Base-by-base conservation (phyloP, 2,888 invertebrate species). In the Dione vanillae region DNA sequence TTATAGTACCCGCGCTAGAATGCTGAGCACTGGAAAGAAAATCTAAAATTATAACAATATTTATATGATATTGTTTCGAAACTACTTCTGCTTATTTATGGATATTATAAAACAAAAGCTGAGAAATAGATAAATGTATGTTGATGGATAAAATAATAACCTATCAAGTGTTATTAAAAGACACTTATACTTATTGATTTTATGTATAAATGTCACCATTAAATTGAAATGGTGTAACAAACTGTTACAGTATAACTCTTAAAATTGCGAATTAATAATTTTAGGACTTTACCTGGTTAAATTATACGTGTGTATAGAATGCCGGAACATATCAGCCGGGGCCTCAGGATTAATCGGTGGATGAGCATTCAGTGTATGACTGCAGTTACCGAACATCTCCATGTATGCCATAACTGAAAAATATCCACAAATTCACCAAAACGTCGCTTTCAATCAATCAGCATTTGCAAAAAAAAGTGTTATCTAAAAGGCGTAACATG, bases 331-430 rank as follows among this genome's bases (percentile, higher is more conserved):
- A 80, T 97, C 97, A 69, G 95, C 94, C 56, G 95, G 95, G 69
- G 95, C 95, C 77, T 95, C 96, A 10, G 86, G 85, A 70, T 79
- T 87, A 76, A 86, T 87, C 74, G 96, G 95, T 76, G 95, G 95
- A 16, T 78, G 77, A 10, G 75, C 67, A 67, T 76, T 76, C 54
- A 75, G 69, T 12, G 76, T 77, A 82, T 97, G 97, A 77, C 97
- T 96, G 93, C 97, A 98, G 88, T 97, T 97, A 27, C 97, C 97
- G 83, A 97, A 97, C 95, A 98, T 97, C 93, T 98, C 98, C 98
- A 98, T 98, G 89, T 98, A 98, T 76, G 97, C 98, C 96, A 98
- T 97, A 83, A 98, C 98, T 97, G 94, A 78, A 94, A 69, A 77
- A 14, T 85, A 79, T 65, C 58, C 8, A 74, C 20, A 69, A 68